Evolutionary conservation across 2,113 vertebrate genomes (phyloP).

Genomic region (Pygoscelis adeliae): DNA sequence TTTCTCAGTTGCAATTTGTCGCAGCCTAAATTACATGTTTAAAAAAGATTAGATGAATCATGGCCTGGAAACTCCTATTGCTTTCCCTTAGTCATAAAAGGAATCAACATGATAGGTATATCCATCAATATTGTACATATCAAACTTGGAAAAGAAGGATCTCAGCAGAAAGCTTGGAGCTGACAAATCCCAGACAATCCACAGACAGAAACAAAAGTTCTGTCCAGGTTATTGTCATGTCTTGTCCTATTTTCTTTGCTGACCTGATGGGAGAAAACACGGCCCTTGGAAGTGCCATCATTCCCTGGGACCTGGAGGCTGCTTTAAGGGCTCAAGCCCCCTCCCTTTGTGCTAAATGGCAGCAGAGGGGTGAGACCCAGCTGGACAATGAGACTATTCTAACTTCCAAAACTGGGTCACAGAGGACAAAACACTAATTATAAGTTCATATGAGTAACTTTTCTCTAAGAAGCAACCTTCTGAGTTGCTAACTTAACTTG

Average conservation of each 20-base stretch:
- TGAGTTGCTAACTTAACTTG: not conserved
- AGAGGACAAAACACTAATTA: not conserved
- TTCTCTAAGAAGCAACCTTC: not conserved
- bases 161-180: not conserved
- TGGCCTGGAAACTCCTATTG: not conserved
- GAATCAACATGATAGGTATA: fast-evolving
- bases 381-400: not conserved
- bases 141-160: not conserved
- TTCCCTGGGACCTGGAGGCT: not conserved
- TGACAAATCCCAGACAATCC: not conserved
- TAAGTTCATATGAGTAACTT: not conserved
- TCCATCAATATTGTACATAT: not conserved
- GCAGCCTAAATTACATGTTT: not conserved
- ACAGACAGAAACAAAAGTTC: not conserved
- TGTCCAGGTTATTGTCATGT: not conserved
- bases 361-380: not conserved
- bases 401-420: not conserved
- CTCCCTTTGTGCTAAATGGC: not conserved
- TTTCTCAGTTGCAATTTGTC: not conserved
- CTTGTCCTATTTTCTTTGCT: not conserved
- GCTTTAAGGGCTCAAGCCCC: not conserved
- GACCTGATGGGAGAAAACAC: not conserved
- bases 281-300: not conserved
- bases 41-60: not conserved
- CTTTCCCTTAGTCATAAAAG: not conserved